Evolutionary conservation across 2,888 invertebrate species (phyloP).

Genomic region (Heliconius ismenius): DNA sequence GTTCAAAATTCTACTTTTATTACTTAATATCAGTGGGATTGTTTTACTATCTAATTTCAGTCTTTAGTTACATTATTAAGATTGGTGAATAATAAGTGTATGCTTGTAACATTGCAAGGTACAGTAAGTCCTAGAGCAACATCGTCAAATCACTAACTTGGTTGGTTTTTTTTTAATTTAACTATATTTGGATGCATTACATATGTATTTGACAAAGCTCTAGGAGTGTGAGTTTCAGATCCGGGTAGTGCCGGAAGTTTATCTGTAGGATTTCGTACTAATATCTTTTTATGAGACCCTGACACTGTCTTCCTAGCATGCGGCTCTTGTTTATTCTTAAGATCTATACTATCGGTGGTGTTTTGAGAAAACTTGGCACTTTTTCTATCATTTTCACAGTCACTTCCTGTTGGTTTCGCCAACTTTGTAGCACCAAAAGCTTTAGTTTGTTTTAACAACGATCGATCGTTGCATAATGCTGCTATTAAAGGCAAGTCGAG

Average conservation of each 20-base stretch:
- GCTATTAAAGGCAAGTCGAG: slow-evolving; percentile 95
- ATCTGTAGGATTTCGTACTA: slow-evolving; percentile 88
- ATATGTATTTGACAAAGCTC: slow-evolving; percentile 87
- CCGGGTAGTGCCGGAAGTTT: slow-evolving; percentile 86
- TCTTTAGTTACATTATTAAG: slow-evolving; percentile 61
- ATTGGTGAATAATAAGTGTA: slow-evolving; percentile 63
- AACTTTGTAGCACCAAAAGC: slow-evolving; percentile 90
- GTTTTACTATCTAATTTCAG: slow-evolving; percentile 57
- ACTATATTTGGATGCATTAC: slow-evolving; percentile 80
- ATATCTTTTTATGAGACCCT: slow-evolving; percentile 79
- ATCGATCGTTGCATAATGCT: slow-evolving; percentile 95
- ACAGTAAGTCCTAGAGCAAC: slow-evolving; percentile 43
- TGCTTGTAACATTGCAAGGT: slow-evolving; percentile 77
- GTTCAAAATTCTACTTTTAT: slow-evolving; percentile 30
- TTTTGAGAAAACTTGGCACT: slow-evolving; percentile 70
- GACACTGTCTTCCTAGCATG: slow-evolving; percentile 86
- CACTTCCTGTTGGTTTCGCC: slow-evolving; percentile 67
- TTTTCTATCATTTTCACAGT: slow-evolving; percentile 75
- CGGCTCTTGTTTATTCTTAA: slow-evolving; percentile 73
- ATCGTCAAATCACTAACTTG: slow-evolving; percentile 78
- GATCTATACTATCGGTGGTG: slow-evolving; percentile 75
- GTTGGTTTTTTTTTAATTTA: slow-evolving; percentile 73
- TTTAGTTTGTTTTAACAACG: slow-evolving; percentile 93
- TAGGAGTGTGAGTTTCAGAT: slow-evolving; percentile 78
- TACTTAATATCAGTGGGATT: slow-evolving; percentile 44